Evolutionary conservation across 1,140 invertebrate genomes (phyloP).

Genomic region (Andricus grossulariae): DNA sequence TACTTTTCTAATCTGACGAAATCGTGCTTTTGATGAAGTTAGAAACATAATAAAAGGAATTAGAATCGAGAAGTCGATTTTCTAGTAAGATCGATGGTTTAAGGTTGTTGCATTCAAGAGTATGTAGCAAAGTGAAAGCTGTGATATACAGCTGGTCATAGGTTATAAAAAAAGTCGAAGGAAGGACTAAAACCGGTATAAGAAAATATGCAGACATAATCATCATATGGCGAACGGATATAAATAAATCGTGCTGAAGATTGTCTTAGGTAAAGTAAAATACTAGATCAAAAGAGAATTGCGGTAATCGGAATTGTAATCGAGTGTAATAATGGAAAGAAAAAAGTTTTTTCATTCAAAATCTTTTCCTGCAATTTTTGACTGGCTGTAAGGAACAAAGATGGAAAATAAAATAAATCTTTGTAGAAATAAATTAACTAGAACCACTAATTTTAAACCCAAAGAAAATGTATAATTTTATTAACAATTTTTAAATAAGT

Average conservation of each 20-base stretch:
- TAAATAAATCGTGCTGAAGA: constrained; percentile 24
- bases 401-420: too few species aligned
- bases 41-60: not conserved
- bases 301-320: not conserved
- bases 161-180: not conserved
- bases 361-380: too few species aligned
- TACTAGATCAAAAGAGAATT: constrained; percentile 3
- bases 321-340: too few species aligned
- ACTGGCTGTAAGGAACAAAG: too few species aligned
- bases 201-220: constrained; percentile 22
- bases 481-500: too few species aligned
- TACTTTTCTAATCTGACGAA: not conserved
- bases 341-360: too few species aligned
- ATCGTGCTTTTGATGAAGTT: not conserved
- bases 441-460: too few species aligned
- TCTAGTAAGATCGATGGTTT: not conserved
- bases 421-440: too few species aligned
- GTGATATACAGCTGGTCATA: constrained; percentile 15
- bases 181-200: not conserved
- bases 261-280: constrained; percentile 15
- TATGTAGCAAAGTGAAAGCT: constrained; percentile 16
- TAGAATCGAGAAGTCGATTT: not conserved
- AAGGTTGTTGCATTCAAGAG: not conserved
- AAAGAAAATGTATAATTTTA: too few species aligned
- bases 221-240: constrained; percentile 16